Conservation (phyloP, 2,797 vertebrate species). For the Chiloscyllium punctatum region DNA sequence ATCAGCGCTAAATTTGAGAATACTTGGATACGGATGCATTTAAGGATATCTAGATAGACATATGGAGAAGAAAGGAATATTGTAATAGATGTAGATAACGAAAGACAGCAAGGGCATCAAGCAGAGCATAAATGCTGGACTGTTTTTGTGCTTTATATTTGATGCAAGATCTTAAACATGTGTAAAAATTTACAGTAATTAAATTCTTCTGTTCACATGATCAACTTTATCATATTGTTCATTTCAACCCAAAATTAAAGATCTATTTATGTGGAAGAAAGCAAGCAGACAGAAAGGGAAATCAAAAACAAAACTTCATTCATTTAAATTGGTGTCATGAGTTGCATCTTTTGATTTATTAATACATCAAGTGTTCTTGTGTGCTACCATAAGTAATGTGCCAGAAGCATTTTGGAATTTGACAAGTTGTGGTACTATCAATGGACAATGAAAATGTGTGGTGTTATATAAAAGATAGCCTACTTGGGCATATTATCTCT, state of each 20-base stretch:
- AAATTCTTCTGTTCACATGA: background rate
- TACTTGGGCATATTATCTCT: background rate
- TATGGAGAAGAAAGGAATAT: background rate
- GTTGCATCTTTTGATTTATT: background rate
- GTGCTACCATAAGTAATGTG: background rate
- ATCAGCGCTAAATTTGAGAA: background rate
- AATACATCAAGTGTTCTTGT: background rate
- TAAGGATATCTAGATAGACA: background rate
- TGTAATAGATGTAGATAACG: background rate
- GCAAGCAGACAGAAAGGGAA: background rate
- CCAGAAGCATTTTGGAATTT: slow-evolving; percentile 1
- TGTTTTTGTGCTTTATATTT: background rate
- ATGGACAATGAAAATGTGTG: background rate
- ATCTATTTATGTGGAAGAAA: background rate
- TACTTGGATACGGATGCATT: background rate
- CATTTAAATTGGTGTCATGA: background rate
- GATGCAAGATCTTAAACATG: background rate
- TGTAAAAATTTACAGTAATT: background rate
- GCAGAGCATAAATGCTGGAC: background rate
- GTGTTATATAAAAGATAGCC: background rate
- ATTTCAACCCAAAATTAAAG: background rate
- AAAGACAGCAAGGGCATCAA: background rate
- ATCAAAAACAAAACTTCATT: background rate
- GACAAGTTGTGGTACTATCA: background rate
- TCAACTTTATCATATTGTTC: background rate